Base-by-base conservation (phyloP, 1,140 invertebrate species). In the Macrotrachela quadricornifera region DNA sequence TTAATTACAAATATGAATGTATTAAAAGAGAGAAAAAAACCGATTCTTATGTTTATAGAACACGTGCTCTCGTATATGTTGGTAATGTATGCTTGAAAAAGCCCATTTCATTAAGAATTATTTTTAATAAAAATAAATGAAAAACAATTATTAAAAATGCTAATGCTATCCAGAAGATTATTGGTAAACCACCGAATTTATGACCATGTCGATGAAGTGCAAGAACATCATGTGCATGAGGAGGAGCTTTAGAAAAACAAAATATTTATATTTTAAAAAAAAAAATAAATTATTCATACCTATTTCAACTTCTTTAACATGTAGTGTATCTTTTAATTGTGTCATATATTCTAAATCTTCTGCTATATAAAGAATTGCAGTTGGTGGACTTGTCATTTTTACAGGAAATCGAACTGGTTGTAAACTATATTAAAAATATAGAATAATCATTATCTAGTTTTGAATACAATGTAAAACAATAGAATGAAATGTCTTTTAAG, bases 141-240 rank as follows among this genome's bases (percentile, higher is more conserved):
- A 94, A 94, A 57, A 90, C 75, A 56, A 88, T 74, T 58, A 94
- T 85, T 53, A 94, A 75, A 63, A 84, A 78, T 61, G 79, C 80
- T 58, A 94, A 81, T 15, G 83, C 80, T 0, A 87, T 77, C 88
- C 88, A 92, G 69, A 94, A 91, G 40, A 92, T 71, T 0, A 82
- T 82, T 17, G 87, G 86, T 51, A 92, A 68, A 0, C 85, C 85
- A 46, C 85, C 85, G 54, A 86, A 75, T 58, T 81, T 80, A 71
- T 87, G 81, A 0, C 87, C 87, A 66, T 91, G 85, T 63, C 80
- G 82, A 64, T 94, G 88, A 57, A 91, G 67, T 0, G 83, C 83
- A 61, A 94, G 83, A 0, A 90, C 77, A 66, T 88, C 81, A 61
- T 87, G 79, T 62, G 92, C 85, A 64, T 91, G 86, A 1, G 86